phyloP scores from a whole-genome alignment of 1,140 invertebrate genomes.

The Drosophila orena region DNA sequence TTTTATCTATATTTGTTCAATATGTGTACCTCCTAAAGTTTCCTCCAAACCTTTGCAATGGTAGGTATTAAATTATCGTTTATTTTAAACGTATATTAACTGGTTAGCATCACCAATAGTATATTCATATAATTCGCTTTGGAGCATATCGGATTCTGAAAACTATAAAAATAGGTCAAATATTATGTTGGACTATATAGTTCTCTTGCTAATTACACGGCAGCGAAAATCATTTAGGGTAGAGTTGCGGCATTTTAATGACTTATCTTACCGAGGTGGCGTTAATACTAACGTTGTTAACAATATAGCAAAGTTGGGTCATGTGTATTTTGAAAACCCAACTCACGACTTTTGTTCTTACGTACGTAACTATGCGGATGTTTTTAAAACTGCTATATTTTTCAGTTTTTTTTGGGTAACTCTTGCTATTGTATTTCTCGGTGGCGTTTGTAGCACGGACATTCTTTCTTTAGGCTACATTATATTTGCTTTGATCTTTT shows the following conservation, averaged over 20 bases:
- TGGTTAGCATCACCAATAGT: no score
- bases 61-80: slow-evolving; percentile 84
- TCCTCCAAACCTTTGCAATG: slow-evolving; percentile 91
- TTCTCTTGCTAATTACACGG: slow-evolving; percentile 94
- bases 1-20: slow-evolving; percentile 93
- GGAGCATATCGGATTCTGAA: slow-evolving; percentile 15
- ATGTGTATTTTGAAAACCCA: slow-evolving; percentile 89
- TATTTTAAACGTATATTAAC: background rate
- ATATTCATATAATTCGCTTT: background rate
- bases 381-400: slow-evolving; percentile 93
- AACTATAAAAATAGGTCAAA: slow-evolving; percentile 85
- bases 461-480: slow-evolving; percentile 98
- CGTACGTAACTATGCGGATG: slow-evolving; percentile 90
- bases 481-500: slow-evolving; percentile 96
- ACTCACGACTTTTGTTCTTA: slow-evolving; percentile 89
- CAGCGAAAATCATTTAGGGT: slow-evolving; percentile 94
- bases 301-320: slow-evolving; percentile 87
- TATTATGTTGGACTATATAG: slow-evolving; percentile 95
- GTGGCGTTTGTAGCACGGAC: slow-evolving; percentile 96
- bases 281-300: slow-evolving; percentile 89
- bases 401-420: slow-evolving; percentile 97
- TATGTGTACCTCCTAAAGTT: slow-evolving; percentile 95
- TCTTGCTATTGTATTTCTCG: slow-evolving; percentile 96
- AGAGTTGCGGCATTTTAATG: slow-evolving; percentile 87
- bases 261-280: slow-evolving; percentile 86